These are phyloP conservation scores for Cerastis leucographa DNA, from an alignment of 2,888 invertebrate genomes.

Conservation along the genomic window DNA sequence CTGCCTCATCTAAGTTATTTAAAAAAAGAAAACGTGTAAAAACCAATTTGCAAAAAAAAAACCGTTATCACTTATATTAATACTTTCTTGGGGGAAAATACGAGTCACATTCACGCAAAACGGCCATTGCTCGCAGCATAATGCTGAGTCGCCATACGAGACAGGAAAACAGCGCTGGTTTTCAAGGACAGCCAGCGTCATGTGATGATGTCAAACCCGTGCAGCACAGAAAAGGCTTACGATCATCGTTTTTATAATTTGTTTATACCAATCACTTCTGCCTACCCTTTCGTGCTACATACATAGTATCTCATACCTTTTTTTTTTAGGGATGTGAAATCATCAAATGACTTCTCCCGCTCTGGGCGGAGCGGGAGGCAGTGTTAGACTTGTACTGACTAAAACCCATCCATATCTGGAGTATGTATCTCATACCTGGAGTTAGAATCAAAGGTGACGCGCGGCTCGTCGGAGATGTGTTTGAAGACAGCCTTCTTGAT, in stretches of 20 bases:
- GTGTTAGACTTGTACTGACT: too few species aligned
- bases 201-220: not conserved
- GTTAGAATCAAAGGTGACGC: slow-evolving; percentile 88
- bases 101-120: not conserved
- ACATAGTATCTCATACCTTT: slow-evolving; percentile 76
- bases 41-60: too few species aligned
- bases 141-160: not conserved
- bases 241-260: not conserved
- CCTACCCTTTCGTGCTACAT: not conserved
- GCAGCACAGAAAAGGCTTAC: not conserved
- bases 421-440: slow-evolving; percentile 84
- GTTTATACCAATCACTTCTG: not conserved
- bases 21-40: too few species aligned
- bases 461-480: slow-evolving; percentile 87
- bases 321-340: too few species aligned
- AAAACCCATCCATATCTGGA: too few species aligned
- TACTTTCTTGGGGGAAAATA: not conserved
- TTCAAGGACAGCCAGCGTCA: not conserved
- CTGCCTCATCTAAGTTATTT: too few species aligned
- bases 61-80: not conserved
- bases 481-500: slow-evolving; percentile 91
- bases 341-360: too few species aligned
- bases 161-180: not conserved
- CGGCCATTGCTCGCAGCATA: not conserved
- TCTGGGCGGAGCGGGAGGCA: too few species aligned